Conservation (phyloP, 1,140 invertebrate species). For the Stratiolaelaps scimitus region DNA sequence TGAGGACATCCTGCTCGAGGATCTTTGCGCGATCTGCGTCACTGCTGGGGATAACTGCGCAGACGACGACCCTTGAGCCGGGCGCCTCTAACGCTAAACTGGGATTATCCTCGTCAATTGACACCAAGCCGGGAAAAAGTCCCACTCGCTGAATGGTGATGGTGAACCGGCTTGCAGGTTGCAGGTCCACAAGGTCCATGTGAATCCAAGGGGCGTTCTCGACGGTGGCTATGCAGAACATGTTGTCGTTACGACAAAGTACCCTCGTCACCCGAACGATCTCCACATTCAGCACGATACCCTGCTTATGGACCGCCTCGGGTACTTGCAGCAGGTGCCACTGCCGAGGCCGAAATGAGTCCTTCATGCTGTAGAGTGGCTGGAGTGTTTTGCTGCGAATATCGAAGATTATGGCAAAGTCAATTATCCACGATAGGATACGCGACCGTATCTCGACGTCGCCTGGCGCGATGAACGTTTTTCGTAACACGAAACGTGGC, state of each 20-base stretch:
- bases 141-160: not conserved
- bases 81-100: not conserved
- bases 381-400: not conserved
- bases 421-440: not conserved
- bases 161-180: not conserved
- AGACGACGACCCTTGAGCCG: not conserved
- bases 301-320: not conserved
- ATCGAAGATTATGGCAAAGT: not conserved
- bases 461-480: not conserved
- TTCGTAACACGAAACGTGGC: constrained; percentile 16
- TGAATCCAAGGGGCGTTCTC: constrained; percentile 16
- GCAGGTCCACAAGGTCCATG: constrained; percentile 8
- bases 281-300: not conserved
- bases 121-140: not conserved
- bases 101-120: not conserved
- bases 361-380: not conserved
- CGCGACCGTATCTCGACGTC: not conserved
- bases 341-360: not conserved
- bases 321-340: not conserved
- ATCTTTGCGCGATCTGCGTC: not conserved
- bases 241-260: not conserved
- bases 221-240: not conserved
- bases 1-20: not conserved
- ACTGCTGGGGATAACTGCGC: not conserved
- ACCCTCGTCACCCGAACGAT: not conserved